Evolutionary conservation across 1,140 invertebrate genomes (phyloP).

Genomic region (Eubasilissa regina): DNA sequence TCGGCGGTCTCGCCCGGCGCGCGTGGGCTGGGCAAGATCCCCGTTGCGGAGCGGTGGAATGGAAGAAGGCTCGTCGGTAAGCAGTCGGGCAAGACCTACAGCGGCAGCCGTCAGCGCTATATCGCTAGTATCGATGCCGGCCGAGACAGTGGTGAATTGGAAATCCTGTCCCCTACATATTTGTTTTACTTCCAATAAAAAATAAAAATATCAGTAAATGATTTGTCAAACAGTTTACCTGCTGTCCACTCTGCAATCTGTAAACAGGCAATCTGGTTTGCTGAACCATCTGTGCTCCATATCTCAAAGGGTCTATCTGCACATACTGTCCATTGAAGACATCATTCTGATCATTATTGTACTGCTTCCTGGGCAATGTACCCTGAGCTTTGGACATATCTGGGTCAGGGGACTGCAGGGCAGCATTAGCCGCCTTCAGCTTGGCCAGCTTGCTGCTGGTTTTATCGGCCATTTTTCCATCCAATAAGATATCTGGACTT

Average conservation of each 20-base stretch:
- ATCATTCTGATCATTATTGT: slow-evolving; percentile 20
- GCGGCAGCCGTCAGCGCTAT: no score
- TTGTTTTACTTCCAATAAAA: no score
- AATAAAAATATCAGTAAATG: no score
- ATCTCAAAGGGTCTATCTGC: slow-evolving; percentile 53
- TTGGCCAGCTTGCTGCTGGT: slow-evolving; percentile 36
- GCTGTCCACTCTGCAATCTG: slow-evolving; percentile 26
- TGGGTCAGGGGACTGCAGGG: slow-evolving; percentile 9
- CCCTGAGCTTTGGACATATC: not conserved
- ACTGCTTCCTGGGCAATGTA: slow-evolving; percentile 9
- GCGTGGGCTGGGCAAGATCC: no score
- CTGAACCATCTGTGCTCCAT: slow-evolving; percentile 32
- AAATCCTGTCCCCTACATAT: no score
- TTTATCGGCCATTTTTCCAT: slow-evolving; percentile 54
- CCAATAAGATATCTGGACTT: slow-evolving; percentile 57
- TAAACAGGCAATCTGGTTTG: slow-evolving; percentile 16
- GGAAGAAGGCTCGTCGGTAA: no score
- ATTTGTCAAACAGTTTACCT: slow-evolving; percentile 4
- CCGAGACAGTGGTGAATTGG: no score
- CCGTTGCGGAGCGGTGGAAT: no score
- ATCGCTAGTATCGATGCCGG: no score
- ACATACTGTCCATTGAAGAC: slow-evolving; percentile 53
- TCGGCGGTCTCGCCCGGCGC: no score
- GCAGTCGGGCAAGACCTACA: no score
- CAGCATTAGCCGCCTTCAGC: slow-evolving; percentile 24